Conservation (phyloP, 1,140 invertebrate genomes). For the Conus ventricosus region DNA sequence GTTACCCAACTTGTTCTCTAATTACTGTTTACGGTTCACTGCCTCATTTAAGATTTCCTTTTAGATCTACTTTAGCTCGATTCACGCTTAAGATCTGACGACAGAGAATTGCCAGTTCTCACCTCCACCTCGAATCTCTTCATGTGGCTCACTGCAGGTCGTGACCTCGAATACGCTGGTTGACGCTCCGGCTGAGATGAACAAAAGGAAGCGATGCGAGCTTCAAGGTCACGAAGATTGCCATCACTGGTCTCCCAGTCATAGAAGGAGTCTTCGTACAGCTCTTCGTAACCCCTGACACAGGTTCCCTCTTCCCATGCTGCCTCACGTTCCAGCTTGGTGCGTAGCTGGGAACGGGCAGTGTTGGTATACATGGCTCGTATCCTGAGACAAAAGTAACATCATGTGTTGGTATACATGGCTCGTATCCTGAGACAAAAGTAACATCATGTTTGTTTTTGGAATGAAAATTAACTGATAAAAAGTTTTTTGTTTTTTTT, state of each 20-base stretch:
- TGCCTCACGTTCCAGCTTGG: slow-evolving; percentile 27
- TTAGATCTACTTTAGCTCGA: too few relatives aligned
- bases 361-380: slow-evolving; percentile 19
- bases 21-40: too few relatives aligned
- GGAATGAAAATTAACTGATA: too few relatives aligned
- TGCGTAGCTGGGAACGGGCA: slow-evolving; percentile 20
- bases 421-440: slow-evolving; percentile 1
- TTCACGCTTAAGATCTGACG: too few relatives aligned
- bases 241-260: slow-evolving; percentile 67
- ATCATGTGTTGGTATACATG: slow-evolving; percentile 20
- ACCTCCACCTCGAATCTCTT: slow-evolving; percentile 57
- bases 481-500: too few relatives aligned
- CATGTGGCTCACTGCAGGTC: slow-evolving; percentile 47
- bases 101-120: background rate
- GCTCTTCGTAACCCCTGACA: slow-evolving; percentile 36
- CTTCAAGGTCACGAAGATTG: slow-evolving; percentile 57
- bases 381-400: slow-evolving; percentile 7
- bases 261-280: slow-evolving; percentile 58
- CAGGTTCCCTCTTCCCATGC: slow-evolving; percentile 19
- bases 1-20: too few relatives aligned
- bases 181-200: background rate
- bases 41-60: too few relatives aligned
- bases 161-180: background rate
- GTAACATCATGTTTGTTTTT: background rate
- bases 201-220: slow-evolving; percentile 59